Evolutionary conservation across 2,113 vertebrate genomes (phyloP), one percentile per base, ranked within the genome.

Genomic region (Halcyon senegalensis): DNA sequence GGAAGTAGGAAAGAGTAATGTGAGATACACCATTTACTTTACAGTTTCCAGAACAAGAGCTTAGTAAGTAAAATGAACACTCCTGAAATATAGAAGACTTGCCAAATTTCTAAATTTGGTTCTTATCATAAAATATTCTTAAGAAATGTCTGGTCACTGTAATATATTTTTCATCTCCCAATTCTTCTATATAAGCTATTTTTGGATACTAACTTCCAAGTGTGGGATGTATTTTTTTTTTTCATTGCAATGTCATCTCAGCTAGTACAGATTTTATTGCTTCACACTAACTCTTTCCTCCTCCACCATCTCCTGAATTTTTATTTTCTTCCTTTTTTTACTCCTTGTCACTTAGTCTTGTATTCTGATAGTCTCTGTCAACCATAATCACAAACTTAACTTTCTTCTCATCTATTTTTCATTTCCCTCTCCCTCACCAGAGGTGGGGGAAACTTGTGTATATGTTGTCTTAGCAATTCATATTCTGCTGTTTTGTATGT

Each of bases 371-470:
- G 44, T 63, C 59, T 93, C 41, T 84, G 48, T 72, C 31, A 69
- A 21, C 20, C 13, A 81, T 78, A 80, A 73, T 80, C 48, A 91
- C 23, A 74, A 70, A 68, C 11, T 41, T 77, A 83, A 39, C 63
- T 83, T 78, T 76, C 23, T 83, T 70, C 60, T 95, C 37, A 94
- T 75, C 41, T 15, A 44, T 87, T 93, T 94, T 87, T 94, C 5
- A 63, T 79, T 88, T 87, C n/a, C 27, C 2, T 75, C n/a, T 94
- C 39, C 28, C 11, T 64, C 46, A 85, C 70, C 25, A 79, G 21
- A 78, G 27, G 39, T 41, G 28, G 74, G 27, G 7, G 13, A 18
- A 92, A 70, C 18, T 86, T 82, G 14, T 64, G 30, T 68, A 9
- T 68, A 14, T 56, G 21, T 94, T 76, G 11, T 46, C 30, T 37